Evolutionary conservation across 1,140 invertebrate species (phyloP).

Genomic region (Halesus radiatus): DNA sequence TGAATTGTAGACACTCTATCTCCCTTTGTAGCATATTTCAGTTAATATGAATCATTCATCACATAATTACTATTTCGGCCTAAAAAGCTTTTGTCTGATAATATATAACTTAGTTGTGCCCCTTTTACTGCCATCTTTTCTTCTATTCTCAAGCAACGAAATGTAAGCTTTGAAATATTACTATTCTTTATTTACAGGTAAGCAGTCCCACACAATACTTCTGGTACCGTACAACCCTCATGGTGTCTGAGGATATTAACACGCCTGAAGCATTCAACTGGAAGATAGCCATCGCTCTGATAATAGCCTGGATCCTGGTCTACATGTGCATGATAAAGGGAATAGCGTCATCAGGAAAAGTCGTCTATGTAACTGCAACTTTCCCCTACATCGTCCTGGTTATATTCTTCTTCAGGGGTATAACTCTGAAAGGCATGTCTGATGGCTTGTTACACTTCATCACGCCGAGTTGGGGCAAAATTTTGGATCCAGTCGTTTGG

Average conservation of each 20-base stretch:
- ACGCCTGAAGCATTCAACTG: slow-evolving; percentile 91
- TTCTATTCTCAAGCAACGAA: too few relatives aligned
- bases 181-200: slow-evolving; percentile 72
- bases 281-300: slow-evolving; percentile 91
- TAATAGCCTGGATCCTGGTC: slow-evolving; percentile 95
- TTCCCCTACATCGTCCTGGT: slow-evolving; percentile 96
- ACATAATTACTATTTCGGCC: too few relatives aligned
- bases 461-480: slow-evolving; percentile 84
- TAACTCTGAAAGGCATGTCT: slow-evolving; percentile 90
- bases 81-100: too few relatives aligned
- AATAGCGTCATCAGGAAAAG: slow-evolving; percentile 96
- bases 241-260: slow-evolving; percentile 92
- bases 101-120: too few relatives aligned
- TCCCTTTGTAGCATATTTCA: background rate
- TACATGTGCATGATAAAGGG: slow-evolving; percentile 99
- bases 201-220: slow-evolving; percentile 93
- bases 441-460: slow-evolving; percentile 92
- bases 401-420: slow-evolving; percentile 95
- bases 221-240: slow-evolving; percentile 92
- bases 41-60: too few relatives aligned
- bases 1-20: background rate
- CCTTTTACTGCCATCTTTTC: background rate
- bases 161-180: too few relatives aligned
- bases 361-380: slow-evolving; percentile 95
- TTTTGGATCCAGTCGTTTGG: slow-evolving; percentile 92